Evolutionary conservation across 1,140 invertebrate species (phyloP), one percentile per base, ranked within the genome.

Genomic region (Hyposmocoma kahamanoa): DNA sequence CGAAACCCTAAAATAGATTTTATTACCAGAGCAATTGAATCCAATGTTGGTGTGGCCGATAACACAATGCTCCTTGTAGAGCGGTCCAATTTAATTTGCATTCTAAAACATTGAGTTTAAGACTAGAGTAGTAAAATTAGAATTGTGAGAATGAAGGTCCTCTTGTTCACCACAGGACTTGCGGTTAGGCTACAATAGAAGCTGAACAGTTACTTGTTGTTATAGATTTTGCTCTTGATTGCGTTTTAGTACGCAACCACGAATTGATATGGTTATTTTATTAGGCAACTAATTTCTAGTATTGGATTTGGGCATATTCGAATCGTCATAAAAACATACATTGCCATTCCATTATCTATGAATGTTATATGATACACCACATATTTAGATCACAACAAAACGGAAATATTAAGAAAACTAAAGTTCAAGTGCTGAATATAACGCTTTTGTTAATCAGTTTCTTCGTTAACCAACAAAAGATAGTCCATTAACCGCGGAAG

Each of bases 21-120:
- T 79, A 76, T 74, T 74, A 56, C 66, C 38, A 59, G 46, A 67
- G 67, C 63, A 68, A 65, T 75, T 76, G 60, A 66, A 73, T 75
- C 66, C 67, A 73, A 74, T 76, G 64, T 75, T 57, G 62, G 58
- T 60, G 50, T 56, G 62, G 56, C 51, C 41, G 43, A 50, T 59
- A 54, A 24, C 50, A 60, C 56, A 69, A 55, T 64, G 53, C 50
- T 62, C 58, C 59, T 63, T 69, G 51, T 60, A 58, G 49, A 47
- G 48, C 20, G 49, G 42, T 47, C 55, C 53, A 61, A 50, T 60
- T 53, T 50, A 53, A 66, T 57, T 59, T 59, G 50, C 43, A 62
- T 66, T 59, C 64, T 69, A 66, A 52, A 69, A 30, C 55, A 67
- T 42, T 53, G 41, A 13, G 18, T 26, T 62, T 65, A 56, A 56